A percentile compares a stretch with the other conserved stretches of the same genome.
Evolutionary conservation across 2,113 vertebrate genomes (phyloP).

Genomic region (Tylochromis polylepis): DNA sequence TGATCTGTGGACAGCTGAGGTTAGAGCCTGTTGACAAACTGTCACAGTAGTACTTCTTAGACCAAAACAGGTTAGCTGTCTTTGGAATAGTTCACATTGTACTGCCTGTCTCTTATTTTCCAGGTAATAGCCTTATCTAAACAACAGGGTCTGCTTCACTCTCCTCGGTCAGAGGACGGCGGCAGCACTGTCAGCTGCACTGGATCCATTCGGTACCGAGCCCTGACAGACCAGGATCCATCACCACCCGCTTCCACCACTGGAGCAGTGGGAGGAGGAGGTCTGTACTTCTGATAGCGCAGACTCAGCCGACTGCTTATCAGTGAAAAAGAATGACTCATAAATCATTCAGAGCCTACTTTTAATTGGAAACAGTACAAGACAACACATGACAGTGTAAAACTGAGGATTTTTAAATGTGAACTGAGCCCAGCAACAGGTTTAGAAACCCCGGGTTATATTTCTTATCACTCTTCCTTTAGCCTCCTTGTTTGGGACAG

Average conservation of each 20-base stretch:
- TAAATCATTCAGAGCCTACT: not conserved
- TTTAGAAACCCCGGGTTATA: not conserved
- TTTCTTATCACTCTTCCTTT: not conserved
- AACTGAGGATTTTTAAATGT: not conserved
- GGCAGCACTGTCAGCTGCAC: conserved; percentile 87
- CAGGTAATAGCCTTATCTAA: conserved; percentile 92
- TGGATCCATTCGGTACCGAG: conserved; percentile 88
- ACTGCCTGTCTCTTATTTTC: not conserved
- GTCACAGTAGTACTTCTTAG: not conserved
- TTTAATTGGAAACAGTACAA: not conserved
- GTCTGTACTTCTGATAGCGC: conserved; percentile 11
- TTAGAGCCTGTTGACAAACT: not conserved
- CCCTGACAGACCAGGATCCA: conserved; percentile 88
- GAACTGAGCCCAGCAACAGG: not conserved
- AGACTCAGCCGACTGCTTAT: not conserved
- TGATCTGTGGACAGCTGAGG: too few relatives aligned
- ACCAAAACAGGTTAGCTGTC: not conserved
- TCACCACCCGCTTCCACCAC: conserved; percentile 65
- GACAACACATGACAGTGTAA: not conserved
- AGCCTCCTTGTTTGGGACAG: not conserved
- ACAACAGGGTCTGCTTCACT: conserved; percentile 86
- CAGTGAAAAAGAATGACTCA: not conserved
- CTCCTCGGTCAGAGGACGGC: conserved; percentile 80
- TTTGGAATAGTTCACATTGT: not conserved
- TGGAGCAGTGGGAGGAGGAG: conserved; percentile 51